These are phyloP conservation scores for Drosophila nasuta DNA, from an alignment of 1,140 invertebrate genomes.

Conservation along the genomic window DNA sequence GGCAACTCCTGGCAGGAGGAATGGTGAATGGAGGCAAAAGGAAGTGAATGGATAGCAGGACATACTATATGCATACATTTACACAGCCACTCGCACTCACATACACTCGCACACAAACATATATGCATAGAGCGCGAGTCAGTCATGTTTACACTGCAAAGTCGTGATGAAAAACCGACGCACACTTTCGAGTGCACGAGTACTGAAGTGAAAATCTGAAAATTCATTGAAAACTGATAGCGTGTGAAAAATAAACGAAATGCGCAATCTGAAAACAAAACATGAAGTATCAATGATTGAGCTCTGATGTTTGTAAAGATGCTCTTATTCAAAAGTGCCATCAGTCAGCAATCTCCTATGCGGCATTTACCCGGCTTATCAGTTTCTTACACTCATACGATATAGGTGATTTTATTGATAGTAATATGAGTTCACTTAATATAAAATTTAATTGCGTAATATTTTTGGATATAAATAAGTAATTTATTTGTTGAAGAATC, in stretches of 20 bases:
- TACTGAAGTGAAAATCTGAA: slow-evolving; percentile 62
- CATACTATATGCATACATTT: slow-evolving; percentile 18
- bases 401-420: background rate
- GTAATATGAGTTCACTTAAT: background rate
- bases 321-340: slow-evolving; percentile 15
- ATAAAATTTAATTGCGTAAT: too few species aligned
- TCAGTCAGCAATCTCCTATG: slow-evolving; percentile 13
- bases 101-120: background rate
- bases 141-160: slow-evolving; percentile 48
- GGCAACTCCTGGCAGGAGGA: slow-evolving; percentile 53
- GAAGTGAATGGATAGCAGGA: slow-evolving; percentile 12
- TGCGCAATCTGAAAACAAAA: slow-evolving; percentile 56
- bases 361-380: background rate
- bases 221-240: slow-evolving; percentile 82
- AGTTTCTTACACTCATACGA: background rate
- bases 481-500: too few species aligned
- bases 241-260: slow-evolving; percentile 79
- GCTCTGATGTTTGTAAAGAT: slow-evolving; percentile 27
- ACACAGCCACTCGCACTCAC: background rate
- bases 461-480: too few species aligned
- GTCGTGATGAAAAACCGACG: slow-evolving; percentile 64
- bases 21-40: slow-evolving; percentile 19
- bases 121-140: slow-evolving; percentile 2
- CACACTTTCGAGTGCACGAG: slow-evolving; percentile 47
- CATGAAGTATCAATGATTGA: slow-evolving; percentile 57